phyloP scores from a whole-genome alignment of 2,888 invertebrate species.

The Agrilus cyanescens region DNA sequence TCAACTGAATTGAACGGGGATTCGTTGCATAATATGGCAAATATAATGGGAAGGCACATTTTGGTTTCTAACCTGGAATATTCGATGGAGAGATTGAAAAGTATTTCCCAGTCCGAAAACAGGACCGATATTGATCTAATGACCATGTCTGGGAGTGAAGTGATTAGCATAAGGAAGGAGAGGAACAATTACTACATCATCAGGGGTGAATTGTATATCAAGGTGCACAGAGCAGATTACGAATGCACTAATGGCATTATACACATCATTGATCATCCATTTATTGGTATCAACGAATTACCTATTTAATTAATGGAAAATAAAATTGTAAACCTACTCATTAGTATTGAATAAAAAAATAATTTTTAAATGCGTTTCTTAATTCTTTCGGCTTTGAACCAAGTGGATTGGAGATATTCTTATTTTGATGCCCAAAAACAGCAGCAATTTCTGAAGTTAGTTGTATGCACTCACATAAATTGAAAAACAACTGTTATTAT shows the following conservation, averaged over 20 bases:
- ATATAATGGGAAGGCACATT: slow-evolving; percentile 74
- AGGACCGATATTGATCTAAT: slow-evolving; percentile 10
- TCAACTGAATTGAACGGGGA: slow-evolving; percentile 39
- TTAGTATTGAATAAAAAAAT: no score
- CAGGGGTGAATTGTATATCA: slow-evolving; percentile 52
- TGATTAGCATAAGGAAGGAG: slow-evolving; percentile 17
- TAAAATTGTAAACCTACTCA: no score
- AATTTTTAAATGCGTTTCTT: no score
- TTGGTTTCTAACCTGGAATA: slow-evolving; percentile 62
- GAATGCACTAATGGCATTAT: slow-evolving; percentile 91
- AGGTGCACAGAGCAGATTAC: slow-evolving; percentile 77
- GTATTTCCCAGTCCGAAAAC: slow-evolving; percentile 37
- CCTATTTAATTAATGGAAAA: not conserved
- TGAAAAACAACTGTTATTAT: no score
- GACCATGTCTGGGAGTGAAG: slow-evolving; percentile 9
- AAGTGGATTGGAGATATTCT: no score
- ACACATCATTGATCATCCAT: slow-evolving; percentile 80
- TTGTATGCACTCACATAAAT: no score
- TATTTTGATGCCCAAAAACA: no score
- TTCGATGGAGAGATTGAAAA: slow-evolving; percentile 62
- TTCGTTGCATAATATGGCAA: slow-evolving; percentile 48
- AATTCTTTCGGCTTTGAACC: no score
- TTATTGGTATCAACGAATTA: slow-evolving; percentile 60
- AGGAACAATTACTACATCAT: slow-evolving; percentile 21
- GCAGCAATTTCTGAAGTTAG: no score